Evolutionary conservation across 2,888 invertebrate species (phyloP).

Genomic region (Euplagia quadripunctaria): DNA sequence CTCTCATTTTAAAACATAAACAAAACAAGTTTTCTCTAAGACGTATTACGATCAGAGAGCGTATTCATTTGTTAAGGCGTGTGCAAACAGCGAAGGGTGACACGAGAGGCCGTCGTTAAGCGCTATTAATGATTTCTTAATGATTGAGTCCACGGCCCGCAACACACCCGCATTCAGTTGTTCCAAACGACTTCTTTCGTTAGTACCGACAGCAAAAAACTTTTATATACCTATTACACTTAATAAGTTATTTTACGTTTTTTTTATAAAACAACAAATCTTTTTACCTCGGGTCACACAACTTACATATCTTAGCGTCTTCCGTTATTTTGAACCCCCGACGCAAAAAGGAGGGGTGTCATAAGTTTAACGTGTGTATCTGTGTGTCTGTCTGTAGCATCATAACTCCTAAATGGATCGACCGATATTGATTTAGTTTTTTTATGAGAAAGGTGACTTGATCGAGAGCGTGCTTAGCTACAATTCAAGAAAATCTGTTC

Average conservation of each 20-base stretch:
- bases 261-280: neutral
- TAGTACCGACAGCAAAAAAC: constrained; percentile 9
- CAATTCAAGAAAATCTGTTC: too few relatives aligned
- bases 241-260: neutral
- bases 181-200: constrained; percentile 11
- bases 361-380: too few relatives aligned
- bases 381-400: too few relatives aligned
- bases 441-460: too few relatives aligned
- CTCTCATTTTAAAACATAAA: too few relatives aligned
- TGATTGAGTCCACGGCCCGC: constrained; percentile 59
- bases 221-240: neutral
- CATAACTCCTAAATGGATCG: too few relatives aligned
- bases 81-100: constrained; percentile 53
- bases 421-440: too few relatives aligned
- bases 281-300: too few relatives aligned
- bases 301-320: too few relatives aligned
- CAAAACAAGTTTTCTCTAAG: constrained; percentile 18
- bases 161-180: constrained; percentile 9
- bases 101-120: constrained; percentile 61
- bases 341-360: too few relatives aligned
- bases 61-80: constrained; percentile 43
- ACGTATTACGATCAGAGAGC: constrained; percentile 25
- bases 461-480: too few relatives aligned
- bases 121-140: constrained; percentile 75
- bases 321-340: too few relatives aligned